Evolutionary conservation across 2,797 vertebrate genomes (phyloP), one percentile per base, ranked within the genome.

Genomic region (Pantherophis vulpinus): DNA sequence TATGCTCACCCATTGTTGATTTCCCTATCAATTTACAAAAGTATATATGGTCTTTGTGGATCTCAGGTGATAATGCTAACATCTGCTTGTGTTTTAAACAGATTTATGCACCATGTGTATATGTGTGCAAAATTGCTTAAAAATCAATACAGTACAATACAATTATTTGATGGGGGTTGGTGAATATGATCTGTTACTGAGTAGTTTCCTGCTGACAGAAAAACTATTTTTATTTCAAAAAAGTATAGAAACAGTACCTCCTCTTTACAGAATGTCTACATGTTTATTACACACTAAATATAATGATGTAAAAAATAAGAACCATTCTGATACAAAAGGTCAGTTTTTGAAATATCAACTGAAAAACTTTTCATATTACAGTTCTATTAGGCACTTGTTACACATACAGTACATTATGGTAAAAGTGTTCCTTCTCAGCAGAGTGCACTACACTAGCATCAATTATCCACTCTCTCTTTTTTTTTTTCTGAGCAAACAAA

Each of bases 61-160:
- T 89, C 89, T 94, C n/a, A 79, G 4, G 86, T 93, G 8, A 3
- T 91, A 94, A 79, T 88, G 25, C 0, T 91, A 86, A 94, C 90
- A 88, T 94, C 90, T 79, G 70, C 13, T 93, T n/a, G 51, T 7
- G 61, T 93, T 91, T 61, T 92, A 4, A 88, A 42, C 0, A 0
- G 86, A 8, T 9, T 86, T 83, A 29, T 56, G 2, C 6, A 25
- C 16, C 59, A 0, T 42, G 86, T 86, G 16, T 95, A 90, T 92
- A 89, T 87, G 16, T 95, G 86, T 92, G 25, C 83, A 60, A 16
- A 92, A 88, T 8, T 0, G 61, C 59, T 94, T 87, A 0, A 93
- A 91, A 88, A 37, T 1, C 18, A 47, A 74, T 20, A n/a, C 37
- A 25, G 27, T n/a, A n/a, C n/a, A n/a, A n/a, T n/a, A n/a, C n/a